These are phyloP conservation scores for Echiichthys vipera DNA, from an alignment of 2,797 vertebrate genomes.

Conservation along the genomic window DNA sequence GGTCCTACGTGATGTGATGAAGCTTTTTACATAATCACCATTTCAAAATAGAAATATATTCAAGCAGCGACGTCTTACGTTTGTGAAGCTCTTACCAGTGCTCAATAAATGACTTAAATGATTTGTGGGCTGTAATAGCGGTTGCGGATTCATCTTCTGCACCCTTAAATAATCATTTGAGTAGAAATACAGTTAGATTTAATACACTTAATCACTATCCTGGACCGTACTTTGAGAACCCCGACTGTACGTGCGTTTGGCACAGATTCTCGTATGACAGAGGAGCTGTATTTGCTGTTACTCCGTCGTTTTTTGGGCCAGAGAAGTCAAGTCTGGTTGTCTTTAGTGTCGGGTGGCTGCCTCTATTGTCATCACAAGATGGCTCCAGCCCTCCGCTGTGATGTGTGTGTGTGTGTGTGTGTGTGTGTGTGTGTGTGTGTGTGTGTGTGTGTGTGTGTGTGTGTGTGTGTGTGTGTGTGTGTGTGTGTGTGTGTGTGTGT, in stretches of 20 bases:
- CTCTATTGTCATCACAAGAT: constrained; percentile 72
- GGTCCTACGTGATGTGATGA: no score
- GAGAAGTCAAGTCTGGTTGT: constrained; percentile 60
- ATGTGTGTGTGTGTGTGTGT: constrained; percentile 54
- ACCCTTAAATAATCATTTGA: neutral
- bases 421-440: constrained; percentile 32
- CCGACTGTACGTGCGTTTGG: neutral
- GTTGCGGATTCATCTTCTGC: neutral
- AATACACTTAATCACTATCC: neutral
- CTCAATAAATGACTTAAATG: neutral
- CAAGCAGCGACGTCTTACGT: neutral
- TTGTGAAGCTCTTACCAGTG: neutral
- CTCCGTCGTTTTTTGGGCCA: constrained; percentile 23
- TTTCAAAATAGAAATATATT: neutral
- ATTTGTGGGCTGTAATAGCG: neutral
- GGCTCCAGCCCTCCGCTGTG: constrained; percentile 52
- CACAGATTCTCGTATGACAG: constrained; percentile 20
- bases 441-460: constrained; percentile 18
- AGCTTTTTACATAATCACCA: neutral
- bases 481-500: constrained; percentile 33
- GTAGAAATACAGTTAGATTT: neutral
- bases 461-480: constrained; percentile 46
- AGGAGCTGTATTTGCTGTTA: constrained; percentile 12
- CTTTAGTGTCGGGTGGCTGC: constrained; percentile 64
- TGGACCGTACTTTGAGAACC: neutral